Evolutionary conservation across 1,140 invertebrate genomes (phyloP).

Genomic region (Eupristina koningsbergeri): DNA sequence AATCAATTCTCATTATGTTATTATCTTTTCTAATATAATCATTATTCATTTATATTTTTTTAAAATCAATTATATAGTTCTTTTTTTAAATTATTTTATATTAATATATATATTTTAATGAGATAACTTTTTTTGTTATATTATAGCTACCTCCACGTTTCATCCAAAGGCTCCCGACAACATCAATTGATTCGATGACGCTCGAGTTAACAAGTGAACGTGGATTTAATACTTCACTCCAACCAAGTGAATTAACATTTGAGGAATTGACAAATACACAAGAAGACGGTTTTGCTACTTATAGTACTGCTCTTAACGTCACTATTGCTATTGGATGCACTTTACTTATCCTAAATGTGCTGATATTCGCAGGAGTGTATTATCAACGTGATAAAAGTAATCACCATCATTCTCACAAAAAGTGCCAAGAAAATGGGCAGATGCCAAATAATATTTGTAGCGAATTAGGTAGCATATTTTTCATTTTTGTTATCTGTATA

Average conservation of each 20-base stretch:
- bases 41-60: too few relatives aligned
- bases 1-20: too few relatives aligned
- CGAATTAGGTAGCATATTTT: constrained; percentile 75
- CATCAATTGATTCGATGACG: constrained; percentile 61
- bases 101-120: too few relatives aligned
- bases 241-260: constrained; percentile 65
- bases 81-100: too few relatives aligned
- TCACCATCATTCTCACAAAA: constrained; percentile 77
- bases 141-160: constrained; percentile 68
- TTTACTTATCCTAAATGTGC: constrained; percentile 89
- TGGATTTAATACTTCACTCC: constrained; percentile 58
- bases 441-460: constrained; percentile 89
- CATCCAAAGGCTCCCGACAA: constrained; percentile 69
- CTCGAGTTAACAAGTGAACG: constrained; percentile 58
- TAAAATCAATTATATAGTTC: too few relatives aligned
- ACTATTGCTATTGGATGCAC: constrained; percentile 96
- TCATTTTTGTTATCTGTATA: background rate
- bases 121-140: too few relatives aligned
- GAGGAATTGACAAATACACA: constrained; percentile 75
- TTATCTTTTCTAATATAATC: too few relatives aligned
- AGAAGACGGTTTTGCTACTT: constrained; percentile 88
- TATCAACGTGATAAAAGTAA: constrained; percentile 90
- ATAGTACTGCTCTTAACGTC: constrained; percentile 90
- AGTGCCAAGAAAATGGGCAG: constrained; percentile 86
- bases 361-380: constrained; percentile 95